A percentile compares a stretch with the other conserved stretches of the same genome.
Conservation (phyloP, 2,888 invertebrate genomes). For the Erpobdella octoculata region DNA sequence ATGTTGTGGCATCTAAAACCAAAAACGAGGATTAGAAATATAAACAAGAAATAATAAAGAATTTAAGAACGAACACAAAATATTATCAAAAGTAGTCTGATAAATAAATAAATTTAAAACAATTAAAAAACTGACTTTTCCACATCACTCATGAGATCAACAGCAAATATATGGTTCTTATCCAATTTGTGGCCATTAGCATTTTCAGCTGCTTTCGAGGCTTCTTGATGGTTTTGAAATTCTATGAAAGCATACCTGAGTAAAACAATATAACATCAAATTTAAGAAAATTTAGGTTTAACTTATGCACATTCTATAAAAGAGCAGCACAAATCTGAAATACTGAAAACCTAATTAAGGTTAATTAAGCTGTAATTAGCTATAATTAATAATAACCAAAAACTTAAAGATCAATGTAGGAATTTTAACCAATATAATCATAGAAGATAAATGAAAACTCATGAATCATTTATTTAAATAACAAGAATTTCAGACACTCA, state of each 20-base stretch:
- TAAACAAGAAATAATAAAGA: background rate
- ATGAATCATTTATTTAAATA: too few relatives aligned
- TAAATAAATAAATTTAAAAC: background rate
- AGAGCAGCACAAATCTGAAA: too few relatives aligned
- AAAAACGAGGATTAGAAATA: background rate
- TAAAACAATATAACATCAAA: constrained; percentile 27
- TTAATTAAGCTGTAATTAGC: too few relatives aligned
- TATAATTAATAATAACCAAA: too few relatives aligned
- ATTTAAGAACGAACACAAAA: background rate
- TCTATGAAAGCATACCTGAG: constrained; percentile 78
- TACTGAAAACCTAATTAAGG: too few relatives aligned
- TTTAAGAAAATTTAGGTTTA: background rate
- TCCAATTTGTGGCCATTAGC: constrained; percentile 89
- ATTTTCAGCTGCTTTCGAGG: constrained; percentile 77
- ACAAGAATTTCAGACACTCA: too few relatives aligned
- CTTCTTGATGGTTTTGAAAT: constrained; percentile 71
- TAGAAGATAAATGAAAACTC: too few relatives aligned
- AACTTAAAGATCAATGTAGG: too few relatives aligned
- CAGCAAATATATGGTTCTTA: constrained; percentile 84
- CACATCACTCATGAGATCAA: constrained; percentile 89
- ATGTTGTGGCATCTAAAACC: constrained; percentile 32
- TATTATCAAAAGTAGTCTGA: background rate
- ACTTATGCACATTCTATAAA: background rate
- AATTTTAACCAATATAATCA: too few relatives aligned
- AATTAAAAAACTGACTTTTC: constrained; percentile 65